Evolutionary conservation across 2,797 vertebrate species (phyloP).

Genomic region (Pristis pectinata): DNA sequence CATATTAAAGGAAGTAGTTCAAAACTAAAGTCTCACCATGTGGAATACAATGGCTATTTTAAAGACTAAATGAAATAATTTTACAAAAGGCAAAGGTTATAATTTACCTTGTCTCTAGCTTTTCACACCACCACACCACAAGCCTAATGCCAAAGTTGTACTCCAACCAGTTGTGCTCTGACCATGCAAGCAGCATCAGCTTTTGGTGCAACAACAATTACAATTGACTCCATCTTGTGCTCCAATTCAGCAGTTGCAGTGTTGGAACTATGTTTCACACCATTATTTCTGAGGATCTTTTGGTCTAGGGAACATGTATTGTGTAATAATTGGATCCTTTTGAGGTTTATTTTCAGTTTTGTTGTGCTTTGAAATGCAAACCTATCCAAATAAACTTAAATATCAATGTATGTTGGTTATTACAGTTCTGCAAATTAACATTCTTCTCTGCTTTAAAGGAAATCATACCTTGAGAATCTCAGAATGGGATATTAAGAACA

Average conservation of each 20-base stretch:
- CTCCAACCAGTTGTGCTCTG: constrained; percentile 39
- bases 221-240: background rate
- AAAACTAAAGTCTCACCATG: background rate
- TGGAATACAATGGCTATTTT: background rate
- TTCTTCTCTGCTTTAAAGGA: background rate
- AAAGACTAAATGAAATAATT: background rate
- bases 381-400: background rate
- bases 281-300: background rate
- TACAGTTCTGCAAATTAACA: background rate
- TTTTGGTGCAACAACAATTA: constrained; percentile 38
- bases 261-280: background rate
- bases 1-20: background rate
- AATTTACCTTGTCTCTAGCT: constrained; percentile 39
- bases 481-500: background rate
- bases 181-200: background rate
- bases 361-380: background rate
- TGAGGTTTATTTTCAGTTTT: background rate
- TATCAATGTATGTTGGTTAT: background rate
- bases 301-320: background rate
- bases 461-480: background rate
- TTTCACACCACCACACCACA: constrained; percentile 48
- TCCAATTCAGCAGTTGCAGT: constrained; percentile 35
- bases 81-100: background rate
- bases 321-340: background rate
- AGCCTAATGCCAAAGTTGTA: constrained; percentile 46